These are phyloP conservation scores for Tanypteryx hageni DNA, from an alignment of 2,888 invertebrate species.

Conservation along the genomic window DNA sequence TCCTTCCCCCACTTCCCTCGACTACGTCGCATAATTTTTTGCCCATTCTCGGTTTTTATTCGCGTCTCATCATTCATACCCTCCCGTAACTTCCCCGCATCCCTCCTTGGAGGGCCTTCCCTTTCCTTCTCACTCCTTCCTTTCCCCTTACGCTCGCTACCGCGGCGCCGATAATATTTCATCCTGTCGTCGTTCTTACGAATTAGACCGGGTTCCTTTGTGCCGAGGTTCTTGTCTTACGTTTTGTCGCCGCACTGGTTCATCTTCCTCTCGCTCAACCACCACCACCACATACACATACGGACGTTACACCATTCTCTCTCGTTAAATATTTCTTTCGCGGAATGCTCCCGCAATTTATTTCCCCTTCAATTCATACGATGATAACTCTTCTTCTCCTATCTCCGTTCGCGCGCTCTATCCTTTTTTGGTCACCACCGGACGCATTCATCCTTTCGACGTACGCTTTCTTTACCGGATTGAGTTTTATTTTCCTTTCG, in stretches of 20 bases:
- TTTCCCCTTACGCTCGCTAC: neutral
- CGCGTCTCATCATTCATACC: neutral
- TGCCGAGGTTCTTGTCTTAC: slow-evolving; percentile 10
- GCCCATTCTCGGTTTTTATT: neutral
- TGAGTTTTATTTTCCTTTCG: neutral
- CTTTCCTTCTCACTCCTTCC: neutral
- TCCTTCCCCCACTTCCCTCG: too few relatives aligned
- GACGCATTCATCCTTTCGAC: slow-evolving; percentile 7
- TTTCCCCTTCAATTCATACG: neutral
- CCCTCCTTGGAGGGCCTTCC: neutral
- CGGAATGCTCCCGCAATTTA: neutral
- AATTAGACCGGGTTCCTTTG: slow-evolving; percentile 28
- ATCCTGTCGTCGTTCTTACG: slow-evolving; percentile 26
- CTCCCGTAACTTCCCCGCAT: neutral
- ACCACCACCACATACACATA: neutral
- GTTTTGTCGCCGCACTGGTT: slow-evolving; percentile 3
- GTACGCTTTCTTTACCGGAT: neutral
- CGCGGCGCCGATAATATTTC: slow-evolving; percentile 8
- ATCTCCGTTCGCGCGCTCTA: neutral
- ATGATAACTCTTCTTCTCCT: slow-evolving; percentile 26
- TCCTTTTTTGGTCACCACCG: slow-evolving; percentile 14
- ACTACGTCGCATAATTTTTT: neutral
- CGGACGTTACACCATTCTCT: neutral
- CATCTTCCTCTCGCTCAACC: neutral
- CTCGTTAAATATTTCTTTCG: neutral